Percentiles rank a stretch among this genome's conserved stretches.
These are phyloP conservation scores for Marcusenius ussheri DNA, from an alignment of 2,113 vertebrate genomes.

Conservation along the genomic window DNA sequence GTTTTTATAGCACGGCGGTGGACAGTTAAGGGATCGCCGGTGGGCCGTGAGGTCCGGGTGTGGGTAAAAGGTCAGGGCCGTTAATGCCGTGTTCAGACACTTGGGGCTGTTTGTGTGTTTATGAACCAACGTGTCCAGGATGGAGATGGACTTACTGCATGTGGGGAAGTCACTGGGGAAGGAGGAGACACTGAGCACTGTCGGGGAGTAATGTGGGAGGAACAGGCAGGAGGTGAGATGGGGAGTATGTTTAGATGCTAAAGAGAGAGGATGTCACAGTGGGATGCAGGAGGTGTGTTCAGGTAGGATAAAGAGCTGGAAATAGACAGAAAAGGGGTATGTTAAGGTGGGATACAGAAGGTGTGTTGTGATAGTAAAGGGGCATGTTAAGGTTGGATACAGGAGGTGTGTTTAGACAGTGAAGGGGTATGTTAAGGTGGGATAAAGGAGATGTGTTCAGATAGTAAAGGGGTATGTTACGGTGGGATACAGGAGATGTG, in stretches of 20 bases:
- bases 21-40: neutral
- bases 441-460: too few relatives aligned
- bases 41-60: neutral
- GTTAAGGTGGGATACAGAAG: too few relatives aligned
- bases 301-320: neutral
- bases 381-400: too few relatives aligned
- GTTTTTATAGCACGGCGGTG: neutral
- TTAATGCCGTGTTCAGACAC: neutral
- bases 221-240: neutral
- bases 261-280: neutral
- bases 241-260: neutral
- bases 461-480: too few relatives aligned
- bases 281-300: neutral
- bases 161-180: neutral
- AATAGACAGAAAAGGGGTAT: too few relatives aligned
- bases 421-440: too few relatives aligned
- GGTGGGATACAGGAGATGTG: too few relatives aligned
- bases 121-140: neutral
- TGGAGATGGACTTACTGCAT: neutral
- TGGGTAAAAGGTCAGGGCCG: neutral
- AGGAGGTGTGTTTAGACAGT: too few relatives aligned
- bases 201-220: neutral
- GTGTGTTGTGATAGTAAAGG: too few relatives aligned
- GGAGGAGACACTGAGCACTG: neutral
- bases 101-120: constrained; percentile 6